These are phyloP conservation scores for Orientallactaga bullata DNA, from an alignment of 2,113 vertebrate species.

Conservation along the genomic window DNA sequence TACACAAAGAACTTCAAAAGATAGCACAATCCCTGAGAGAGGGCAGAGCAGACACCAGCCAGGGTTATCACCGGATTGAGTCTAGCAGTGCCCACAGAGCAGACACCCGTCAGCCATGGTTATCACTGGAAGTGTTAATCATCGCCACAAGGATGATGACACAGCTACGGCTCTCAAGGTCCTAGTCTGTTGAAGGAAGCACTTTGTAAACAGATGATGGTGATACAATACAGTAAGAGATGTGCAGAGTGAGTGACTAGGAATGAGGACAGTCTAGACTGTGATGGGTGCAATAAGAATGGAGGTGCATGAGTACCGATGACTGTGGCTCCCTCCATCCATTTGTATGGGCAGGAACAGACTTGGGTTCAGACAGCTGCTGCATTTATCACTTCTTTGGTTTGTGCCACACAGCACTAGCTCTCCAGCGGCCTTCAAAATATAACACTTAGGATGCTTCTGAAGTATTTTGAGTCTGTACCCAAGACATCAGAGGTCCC, in stretches of 20 bases:
- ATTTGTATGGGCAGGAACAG: neutral
- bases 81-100: neutral
- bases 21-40: neutral
- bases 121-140: neutral
- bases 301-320: rapidly evolving
- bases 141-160: rapidly evolving
- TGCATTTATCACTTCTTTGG: neutral
- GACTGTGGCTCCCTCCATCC: neutral
- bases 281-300: neutral
- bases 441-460: neutral
- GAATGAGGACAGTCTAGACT: neutral
- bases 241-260: neutral
- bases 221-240: neutral
- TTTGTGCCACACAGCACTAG: neutral
- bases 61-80: neutral
- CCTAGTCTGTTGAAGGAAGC: neutral
- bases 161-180: neutral
- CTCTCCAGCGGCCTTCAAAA: neutral
- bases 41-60: neutral
- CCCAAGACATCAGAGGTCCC: neutral
- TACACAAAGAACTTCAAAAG: too few relatives aligned
- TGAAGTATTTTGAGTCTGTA: neutral
- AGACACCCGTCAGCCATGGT: neutral
- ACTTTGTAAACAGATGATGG: neutral
- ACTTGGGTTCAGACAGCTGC: neutral